These are phyloP conservation scores for Condylostylus longicornis DNA, from an alignment of 1,140 invertebrate species.

Conservation along the genomic window DNA sequence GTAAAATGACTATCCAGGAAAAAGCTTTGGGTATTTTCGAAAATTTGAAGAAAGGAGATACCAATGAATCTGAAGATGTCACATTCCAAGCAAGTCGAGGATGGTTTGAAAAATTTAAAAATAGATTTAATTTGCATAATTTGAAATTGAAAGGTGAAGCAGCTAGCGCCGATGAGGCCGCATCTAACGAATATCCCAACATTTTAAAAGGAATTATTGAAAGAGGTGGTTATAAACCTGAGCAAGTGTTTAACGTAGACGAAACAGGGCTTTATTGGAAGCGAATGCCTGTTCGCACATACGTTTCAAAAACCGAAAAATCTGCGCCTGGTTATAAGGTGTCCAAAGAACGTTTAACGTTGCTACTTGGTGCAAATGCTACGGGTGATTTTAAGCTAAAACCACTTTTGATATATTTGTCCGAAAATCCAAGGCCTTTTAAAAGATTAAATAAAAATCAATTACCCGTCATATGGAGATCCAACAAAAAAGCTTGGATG, in stretches of 20 bases:
- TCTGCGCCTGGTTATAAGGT: conserved; percentile 27
- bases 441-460: conserved; percentile 24
- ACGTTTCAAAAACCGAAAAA: conserved; percentile 30
- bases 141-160: conserved; percentile 8
- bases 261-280: conserved; percentile 35
- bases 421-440: conserved; percentile 28
- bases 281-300: conserved; percentile 32
- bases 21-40: conserved; percentile 14
- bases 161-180: conserved; percentile 5
- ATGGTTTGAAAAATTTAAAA: background rate
- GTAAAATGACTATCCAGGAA: conserved; percentile 13
- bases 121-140: conserved; percentile 7
- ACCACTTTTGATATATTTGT: conserved; percentile 30
- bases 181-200: conserved; percentile 4
- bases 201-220: conserved; percentile 9
- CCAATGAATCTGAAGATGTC: conserved; percentile 6
- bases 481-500: conserved; percentile 30
- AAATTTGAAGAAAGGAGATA: conserved; percentile 5
- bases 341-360: too few relatives aligned
- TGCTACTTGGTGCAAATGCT: too few relatives aligned
- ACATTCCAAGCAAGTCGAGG: conserved; percentile 3
- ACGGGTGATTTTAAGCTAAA: conserved; percentile 31
- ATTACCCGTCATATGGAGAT: conserved; percentile 26
- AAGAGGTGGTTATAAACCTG: conserved; percentile 13
- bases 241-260: conserved; percentile 32